Evolutionary conservation across 1,140 invertebrate genomes (phyloP), one percentile per base, ranked within the genome.

Genomic region (Brevipalpus yothersi): DNA sequence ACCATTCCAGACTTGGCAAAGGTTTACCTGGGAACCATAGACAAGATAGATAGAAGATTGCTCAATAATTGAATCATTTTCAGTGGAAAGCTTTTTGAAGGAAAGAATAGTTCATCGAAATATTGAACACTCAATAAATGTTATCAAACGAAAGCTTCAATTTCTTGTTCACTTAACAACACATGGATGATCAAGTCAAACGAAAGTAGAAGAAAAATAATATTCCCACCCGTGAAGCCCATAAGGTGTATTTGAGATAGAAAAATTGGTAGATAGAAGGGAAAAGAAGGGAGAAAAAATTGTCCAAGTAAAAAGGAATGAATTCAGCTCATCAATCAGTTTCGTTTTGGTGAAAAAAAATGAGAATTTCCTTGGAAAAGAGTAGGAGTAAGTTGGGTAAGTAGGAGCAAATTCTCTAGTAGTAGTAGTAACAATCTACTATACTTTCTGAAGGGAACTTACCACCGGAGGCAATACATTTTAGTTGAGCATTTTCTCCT

Each of bases 391-490:
- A 31, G 31, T 5, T 3, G 31, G 5, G 31, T 31, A 31, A n/a
- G n/a, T 31, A 31, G 5, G 31, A 3, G 31, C 31, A 31, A n/a
- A n/a, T n/a, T n/a, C n/a, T n/a, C n/a, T n/a, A n/a, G n/a, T n/a
- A n/a, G n/a, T n/a, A n/a, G n/a, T n/a, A n/a, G n/a, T n/a, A 31
- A 31, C 31, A 3, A 31, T 67, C 82, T 76, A 91, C 66, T 80
- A 82, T 12, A 91, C 79, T 61, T 76, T 78, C 4, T 86, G 86
- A 42, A n/a, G 78, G 76, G 1, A 86, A 86, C 61, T 79, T 80
- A 65, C 87, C 87, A 77, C 84, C 84, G 66, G 79, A 77, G 2
- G 87, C 84, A 75, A 88, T 83, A 69, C 86, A 90, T 63, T 83
- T 79, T 39, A 90, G 78, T 58, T 80, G 76, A 39, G 88, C 79